Percentiles rank a stretch among this genome's conserved stretches.
These are phyloP conservation scores for Mohoua ochrocephala DNA, from an alignment of 2,113 vertebrate species.

Conservation along the genomic window DNA sequence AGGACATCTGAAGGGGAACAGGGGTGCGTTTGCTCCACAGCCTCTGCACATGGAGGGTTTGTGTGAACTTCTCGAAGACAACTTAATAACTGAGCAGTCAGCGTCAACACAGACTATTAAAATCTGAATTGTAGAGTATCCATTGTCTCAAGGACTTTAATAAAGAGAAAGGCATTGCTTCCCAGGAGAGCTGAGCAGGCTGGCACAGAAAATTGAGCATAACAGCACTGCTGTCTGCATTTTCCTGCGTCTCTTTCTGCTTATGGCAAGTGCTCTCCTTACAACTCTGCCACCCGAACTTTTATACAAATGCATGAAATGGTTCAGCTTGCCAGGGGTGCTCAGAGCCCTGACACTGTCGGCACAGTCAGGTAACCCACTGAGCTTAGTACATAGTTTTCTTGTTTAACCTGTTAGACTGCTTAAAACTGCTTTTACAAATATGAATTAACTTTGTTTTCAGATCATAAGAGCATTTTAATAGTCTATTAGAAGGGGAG, in stretches of 20 bases:
- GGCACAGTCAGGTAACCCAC: neutral
- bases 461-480: neutral
- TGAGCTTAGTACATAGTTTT: neutral
- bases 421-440: neutral
- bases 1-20: neutral
- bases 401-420: neutral
- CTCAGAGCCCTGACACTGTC: neutral
- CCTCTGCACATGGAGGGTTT: neutral
- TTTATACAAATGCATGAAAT: neutral
- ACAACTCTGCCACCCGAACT: neutral
- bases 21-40: neutral
- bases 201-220: neutral
- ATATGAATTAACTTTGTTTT: neutral
- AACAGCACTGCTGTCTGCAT: neutral
- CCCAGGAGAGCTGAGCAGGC: neutral
- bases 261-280: neutral
- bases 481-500: neutral
- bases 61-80: constrained; percentile 32
- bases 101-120: neutral
- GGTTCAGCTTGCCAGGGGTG: neutral
- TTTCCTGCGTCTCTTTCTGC: neutral
- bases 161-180: neutral
- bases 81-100: constrained; percentile 44
- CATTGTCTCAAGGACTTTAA: constrained; percentile 1
- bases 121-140: constrained; percentile 32